Conservation (phyloP, 1,140 invertebrate genomes). For the Euborellia annulipes region DNA sequence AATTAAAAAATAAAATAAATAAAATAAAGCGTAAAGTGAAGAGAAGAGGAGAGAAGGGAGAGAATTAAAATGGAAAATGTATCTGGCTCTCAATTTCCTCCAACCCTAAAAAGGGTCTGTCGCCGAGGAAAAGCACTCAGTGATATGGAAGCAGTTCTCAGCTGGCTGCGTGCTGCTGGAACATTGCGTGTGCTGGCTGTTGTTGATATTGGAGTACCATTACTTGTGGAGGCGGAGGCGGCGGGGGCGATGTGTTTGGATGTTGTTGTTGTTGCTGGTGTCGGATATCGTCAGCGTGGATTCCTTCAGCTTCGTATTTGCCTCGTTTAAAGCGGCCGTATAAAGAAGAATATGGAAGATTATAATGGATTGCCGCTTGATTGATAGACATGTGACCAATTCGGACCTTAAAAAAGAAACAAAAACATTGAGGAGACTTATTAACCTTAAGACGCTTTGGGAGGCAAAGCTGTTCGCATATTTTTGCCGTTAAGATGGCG, state of each 20-base stretch:
- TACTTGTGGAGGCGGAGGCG: no score
- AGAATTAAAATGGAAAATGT: no score
- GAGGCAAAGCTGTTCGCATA: no score
- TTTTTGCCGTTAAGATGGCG: no score
- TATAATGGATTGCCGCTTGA: constrained; percentile 82
- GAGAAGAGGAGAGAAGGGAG: no score
- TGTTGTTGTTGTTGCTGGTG: constrained; percentile 4
- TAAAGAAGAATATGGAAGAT: constrained; percentile 73
- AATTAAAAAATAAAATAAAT: no score
- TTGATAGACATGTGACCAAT: constrained; percentile 84
- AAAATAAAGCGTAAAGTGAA: no score
- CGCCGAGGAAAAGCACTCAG: no score
- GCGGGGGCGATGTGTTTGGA: background rate
- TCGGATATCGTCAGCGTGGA: constrained; percentile 1
- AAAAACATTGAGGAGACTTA: no score
- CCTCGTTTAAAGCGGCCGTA: constrained; percentile 69
- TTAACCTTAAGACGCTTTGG: no score
- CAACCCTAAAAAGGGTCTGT: no score
- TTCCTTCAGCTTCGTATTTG: constrained; percentile 10
- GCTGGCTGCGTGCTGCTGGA: constrained; percentile 6
- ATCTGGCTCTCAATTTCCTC: no score
- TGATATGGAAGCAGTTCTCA: background rate
- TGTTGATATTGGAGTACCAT: background rate
- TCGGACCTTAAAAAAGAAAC: constrained; percentile 34
- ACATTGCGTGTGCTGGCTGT: constrained; percentile 1